These are phyloP conservation scores for Fragum sueziense DNA, from an alignment of 2,888 invertebrate genomes.

Conservation along the genomic window DNA sequence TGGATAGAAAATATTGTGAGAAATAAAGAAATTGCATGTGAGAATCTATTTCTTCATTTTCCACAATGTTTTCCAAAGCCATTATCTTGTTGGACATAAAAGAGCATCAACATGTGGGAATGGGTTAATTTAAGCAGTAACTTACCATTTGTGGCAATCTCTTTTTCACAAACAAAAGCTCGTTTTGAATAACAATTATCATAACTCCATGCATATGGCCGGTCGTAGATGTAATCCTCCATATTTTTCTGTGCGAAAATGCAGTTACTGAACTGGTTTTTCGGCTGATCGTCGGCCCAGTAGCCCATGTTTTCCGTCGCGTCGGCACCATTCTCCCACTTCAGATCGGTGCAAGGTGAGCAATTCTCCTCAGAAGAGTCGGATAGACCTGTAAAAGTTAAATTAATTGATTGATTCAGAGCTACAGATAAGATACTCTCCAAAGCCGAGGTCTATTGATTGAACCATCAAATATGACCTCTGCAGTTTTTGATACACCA, in stretches of 20 bases:
- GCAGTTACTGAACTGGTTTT: slow-evolving; percentile 33
- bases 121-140: neutral
- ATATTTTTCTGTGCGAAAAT: slow-evolving; percentile 24
- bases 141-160: slow-evolving; percentile 44
- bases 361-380: slow-evolving; percentile 2
- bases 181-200: slow-evolving; percentile 65
- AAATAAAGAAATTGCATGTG: too few relatives aligned
- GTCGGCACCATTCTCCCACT: slow-evolving; percentile 33
- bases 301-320: slow-evolving; percentile 33
- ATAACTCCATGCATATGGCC: slow-evolving; percentile 58
- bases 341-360: slow-evolving; percentile 7
- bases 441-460: too few relatives aligned
- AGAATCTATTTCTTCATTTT: too few relatives aligned
- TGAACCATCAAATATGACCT: too few relatives aligned
- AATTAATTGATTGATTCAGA: too few relatives aligned
- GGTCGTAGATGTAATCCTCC: slow-evolving; percentile 46
- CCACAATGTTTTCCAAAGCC: too few relatives aligned
- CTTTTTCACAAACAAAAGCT: slow-evolving; percentile 68
- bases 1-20: too few relatives aligned
- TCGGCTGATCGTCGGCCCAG: slow-evolving; percentile 51
- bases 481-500: too few relatives aligned
- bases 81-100: too few relatives aligned
- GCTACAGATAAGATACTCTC: too few relatives aligned
- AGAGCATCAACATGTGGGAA: too few relatives aligned
- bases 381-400: slow-evolving; percentile 5